Conservation (phyloP, 2,113 vertebrate genomes). For the Tor tambroides region DNA sequence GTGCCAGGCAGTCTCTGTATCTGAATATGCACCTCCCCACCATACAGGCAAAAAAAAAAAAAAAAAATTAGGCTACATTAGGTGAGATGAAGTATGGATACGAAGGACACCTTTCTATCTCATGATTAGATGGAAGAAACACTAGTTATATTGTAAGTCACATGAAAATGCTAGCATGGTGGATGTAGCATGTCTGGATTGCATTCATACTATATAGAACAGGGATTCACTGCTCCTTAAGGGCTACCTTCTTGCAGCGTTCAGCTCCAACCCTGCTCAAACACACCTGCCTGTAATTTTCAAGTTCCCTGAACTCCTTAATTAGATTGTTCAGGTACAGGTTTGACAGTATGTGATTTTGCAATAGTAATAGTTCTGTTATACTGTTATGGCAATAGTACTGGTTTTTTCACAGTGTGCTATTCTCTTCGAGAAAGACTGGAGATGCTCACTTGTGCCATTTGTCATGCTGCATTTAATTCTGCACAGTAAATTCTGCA, state of each 20-base stretch:
- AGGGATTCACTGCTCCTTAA: not conserved
- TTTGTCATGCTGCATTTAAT: slow-evolving; percentile 2
- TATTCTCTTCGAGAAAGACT: not conserved
- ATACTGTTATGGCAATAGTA: too few species aligned
- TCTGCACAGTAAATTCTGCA: not conserved
- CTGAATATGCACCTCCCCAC: too few species aligned
- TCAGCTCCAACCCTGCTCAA: too few species aligned
- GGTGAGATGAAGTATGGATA: not conserved
- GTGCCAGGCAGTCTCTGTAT: too few species aligned
- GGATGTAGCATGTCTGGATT: not conserved
- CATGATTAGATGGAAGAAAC: not conserved
- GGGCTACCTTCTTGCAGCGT: not conserved
- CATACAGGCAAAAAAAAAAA: too few species aligned
- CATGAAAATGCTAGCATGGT: not conserved
- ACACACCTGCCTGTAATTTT: not conserved
- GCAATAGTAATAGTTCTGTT: too few species aligned
- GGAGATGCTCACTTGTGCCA: not conserved
- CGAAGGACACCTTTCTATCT: not conserved
- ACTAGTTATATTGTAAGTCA: not conserved
- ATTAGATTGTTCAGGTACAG: not conserved
- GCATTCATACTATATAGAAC: not conserved
- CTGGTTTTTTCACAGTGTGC: not conserved
- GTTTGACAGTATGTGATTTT: not conserved
- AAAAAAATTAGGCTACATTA: too few species aligned
- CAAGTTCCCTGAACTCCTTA: not conserved